phyloP scores from a whole-genome alignment of 2,797 vertebrate genomes.

The Gambusia yucatana region DNA sequence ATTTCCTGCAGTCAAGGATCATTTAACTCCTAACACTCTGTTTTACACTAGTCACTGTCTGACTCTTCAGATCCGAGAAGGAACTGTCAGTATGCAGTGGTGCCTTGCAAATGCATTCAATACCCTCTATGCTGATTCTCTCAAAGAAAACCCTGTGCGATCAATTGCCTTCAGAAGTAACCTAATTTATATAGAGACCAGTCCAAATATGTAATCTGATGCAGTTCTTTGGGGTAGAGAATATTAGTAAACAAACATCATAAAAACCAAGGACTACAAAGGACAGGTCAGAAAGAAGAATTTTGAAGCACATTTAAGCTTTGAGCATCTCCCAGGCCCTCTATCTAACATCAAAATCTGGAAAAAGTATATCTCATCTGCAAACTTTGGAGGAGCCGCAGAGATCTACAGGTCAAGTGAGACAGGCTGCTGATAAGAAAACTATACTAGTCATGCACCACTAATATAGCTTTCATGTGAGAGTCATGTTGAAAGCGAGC shows the following conservation, averaged over 20 bases:
- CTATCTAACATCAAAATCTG: background rate
- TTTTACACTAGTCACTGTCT: constrained; percentile 18
- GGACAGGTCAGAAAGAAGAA: background rate
- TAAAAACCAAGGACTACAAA: background rate
- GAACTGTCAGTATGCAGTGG: constrained; percentile 8
- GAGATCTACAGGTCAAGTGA: background rate
- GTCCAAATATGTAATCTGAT: background rate
- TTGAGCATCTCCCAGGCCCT: background rate
- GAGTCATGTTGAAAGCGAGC: background rate
- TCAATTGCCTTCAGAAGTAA: background rate
- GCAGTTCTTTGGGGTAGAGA: background rate
- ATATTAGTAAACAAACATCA: background rate
- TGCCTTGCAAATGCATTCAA: background rate
- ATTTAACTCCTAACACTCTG: constrained; percentile 47
- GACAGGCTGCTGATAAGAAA: background rate
- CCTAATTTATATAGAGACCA: background rate
- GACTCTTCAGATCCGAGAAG: constrained; percentile 22
- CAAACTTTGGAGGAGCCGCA: background rate
- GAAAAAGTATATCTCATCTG: background rate
- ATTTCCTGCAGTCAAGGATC: constrained; percentile 55
- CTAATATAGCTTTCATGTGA: background rate
- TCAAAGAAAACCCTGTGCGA: background rate
- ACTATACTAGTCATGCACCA: background rate
- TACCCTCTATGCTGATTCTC: background rate
- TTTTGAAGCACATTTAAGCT: background rate